Evolutionary conservation across 1,140 invertebrate genomes (phyloP).

Genomic region (Sweltsa coloradensis): DNA sequence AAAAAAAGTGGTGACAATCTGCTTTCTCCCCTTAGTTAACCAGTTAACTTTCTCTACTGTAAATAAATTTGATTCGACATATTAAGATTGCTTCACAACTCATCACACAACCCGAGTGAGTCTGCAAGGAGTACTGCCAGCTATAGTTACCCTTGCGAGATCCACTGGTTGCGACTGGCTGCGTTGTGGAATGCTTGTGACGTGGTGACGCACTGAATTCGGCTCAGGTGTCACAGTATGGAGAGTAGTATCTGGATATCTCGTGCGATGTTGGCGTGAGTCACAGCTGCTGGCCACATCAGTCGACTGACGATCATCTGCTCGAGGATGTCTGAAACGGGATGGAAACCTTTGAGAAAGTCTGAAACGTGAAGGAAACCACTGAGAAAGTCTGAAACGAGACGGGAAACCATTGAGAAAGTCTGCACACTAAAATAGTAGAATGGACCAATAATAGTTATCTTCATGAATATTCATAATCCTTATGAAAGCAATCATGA

Average conservation of each 20-base stretch:
- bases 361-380: slow-evolving; percentile 2
- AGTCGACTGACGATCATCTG: background rate
- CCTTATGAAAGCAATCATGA: too few species aligned
- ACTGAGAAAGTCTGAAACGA: too few species aligned
- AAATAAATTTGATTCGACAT: too few species aligned
- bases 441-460: too few species aligned
- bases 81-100: too few species aligned
- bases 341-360: too few species aligned
- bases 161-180: slow-evolving; percentile 24
- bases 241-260: background rate
- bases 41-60: background rate
- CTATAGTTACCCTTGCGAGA: slow-evolving; percentile 17
- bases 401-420: too few species aligned
- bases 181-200: slow-evolving; percentile 7
- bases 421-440: too few species aligned
- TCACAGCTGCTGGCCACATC: slow-evolving; percentile 1
- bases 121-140: background rate
- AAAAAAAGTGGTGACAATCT: background rate
- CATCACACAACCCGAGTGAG: too few species aligned
- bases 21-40: background rate
- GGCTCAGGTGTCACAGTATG: background rate
- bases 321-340: background rate
- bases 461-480: too few species aligned
- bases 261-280: background rate
- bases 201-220: background rate